These are phyloP conservation scores for Hoplostethus mediterraneus DNA, from an alignment of 2,797 vertebrate genomes.

Conservation along the genomic window DNA sequence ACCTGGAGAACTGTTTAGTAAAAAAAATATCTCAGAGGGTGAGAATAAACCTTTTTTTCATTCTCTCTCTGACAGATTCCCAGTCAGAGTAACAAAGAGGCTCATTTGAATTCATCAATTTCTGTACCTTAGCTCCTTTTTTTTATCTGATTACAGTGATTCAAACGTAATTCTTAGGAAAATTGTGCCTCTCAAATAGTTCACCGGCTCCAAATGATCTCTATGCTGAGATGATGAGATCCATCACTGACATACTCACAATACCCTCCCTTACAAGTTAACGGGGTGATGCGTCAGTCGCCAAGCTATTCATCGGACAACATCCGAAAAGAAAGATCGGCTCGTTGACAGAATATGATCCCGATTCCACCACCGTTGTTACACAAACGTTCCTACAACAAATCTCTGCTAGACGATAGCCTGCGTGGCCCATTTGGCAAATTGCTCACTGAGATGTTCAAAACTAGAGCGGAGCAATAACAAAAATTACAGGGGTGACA, in stretches of 20 bases:
- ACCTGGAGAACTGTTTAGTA: background rate
- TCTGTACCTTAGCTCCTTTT: constrained; percentile 8
- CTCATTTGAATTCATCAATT: background rate
- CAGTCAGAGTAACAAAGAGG: constrained; percentile 14
- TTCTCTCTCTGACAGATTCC: background rate
- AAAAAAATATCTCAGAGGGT: background rate
- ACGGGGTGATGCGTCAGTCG: background rate
- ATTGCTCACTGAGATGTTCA: background rate
- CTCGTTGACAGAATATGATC: no score
- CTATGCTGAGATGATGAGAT: constrained; percentile 28
- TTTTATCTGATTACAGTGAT: background rate
- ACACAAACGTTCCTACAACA: no score
- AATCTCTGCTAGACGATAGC: no score
- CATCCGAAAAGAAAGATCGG: background rate
- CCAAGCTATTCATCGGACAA: background rate
- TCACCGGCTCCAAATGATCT: constrained; percentile 38
- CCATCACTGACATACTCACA: constrained; percentile 26
- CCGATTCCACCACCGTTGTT: background rate
- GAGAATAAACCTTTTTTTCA: background rate
- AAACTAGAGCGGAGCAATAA: background rate
- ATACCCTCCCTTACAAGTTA: background rate
- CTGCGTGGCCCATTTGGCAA: no score
- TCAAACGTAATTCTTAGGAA: constrained; percentile 16
- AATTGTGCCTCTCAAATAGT: constrained; percentile 26
- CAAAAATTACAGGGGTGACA: background rate